These are phyloP conservation scores for Sebastes alutus DNA, from an alignment of 2,797 vertebrate genomes.

Conservation along the genomic window DNA sequence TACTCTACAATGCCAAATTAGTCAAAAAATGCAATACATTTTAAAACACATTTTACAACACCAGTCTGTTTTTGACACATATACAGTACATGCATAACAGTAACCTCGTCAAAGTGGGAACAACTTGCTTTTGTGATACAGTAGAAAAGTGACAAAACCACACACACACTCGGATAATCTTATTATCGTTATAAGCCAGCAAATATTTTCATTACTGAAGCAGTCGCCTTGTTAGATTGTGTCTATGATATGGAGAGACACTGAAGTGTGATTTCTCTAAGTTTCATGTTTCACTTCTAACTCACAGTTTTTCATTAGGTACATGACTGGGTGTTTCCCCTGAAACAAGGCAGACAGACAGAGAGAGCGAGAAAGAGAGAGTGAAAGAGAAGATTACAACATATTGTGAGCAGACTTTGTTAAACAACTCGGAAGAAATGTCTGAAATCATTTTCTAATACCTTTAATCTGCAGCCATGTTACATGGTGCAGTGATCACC, in stretches of 20 bases:
- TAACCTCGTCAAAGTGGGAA: neutral
- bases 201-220: constrained; percentile 40
- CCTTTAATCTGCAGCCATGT: neutral
- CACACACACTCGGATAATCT: constrained; percentile 34
- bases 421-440: neutral
- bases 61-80: neutral
- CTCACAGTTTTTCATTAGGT: constrained; percentile 42
- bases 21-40: neutral
- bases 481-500: neutral
- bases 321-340: constrained; percentile 21
- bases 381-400: neutral
- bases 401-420: neutral
- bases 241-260: constrained; percentile 37
- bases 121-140: constrained; percentile 13
- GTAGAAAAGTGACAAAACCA: constrained; percentile 27
- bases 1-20: neutral
- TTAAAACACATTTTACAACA: neutral
- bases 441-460: neutral
- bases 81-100: neutral
- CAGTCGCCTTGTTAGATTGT: constrained; percentile 35
- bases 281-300: constrained; percentile 56
- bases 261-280: constrained; percentile 42
- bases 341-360: neutral
- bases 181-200: constrained; percentile 37
- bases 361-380: neutral